Evolutionary conservation across 2,113 vertebrate genomes (phyloP), one percentile per base, ranked within the genome.

Genomic region (Menidia beryllina): DNA sequence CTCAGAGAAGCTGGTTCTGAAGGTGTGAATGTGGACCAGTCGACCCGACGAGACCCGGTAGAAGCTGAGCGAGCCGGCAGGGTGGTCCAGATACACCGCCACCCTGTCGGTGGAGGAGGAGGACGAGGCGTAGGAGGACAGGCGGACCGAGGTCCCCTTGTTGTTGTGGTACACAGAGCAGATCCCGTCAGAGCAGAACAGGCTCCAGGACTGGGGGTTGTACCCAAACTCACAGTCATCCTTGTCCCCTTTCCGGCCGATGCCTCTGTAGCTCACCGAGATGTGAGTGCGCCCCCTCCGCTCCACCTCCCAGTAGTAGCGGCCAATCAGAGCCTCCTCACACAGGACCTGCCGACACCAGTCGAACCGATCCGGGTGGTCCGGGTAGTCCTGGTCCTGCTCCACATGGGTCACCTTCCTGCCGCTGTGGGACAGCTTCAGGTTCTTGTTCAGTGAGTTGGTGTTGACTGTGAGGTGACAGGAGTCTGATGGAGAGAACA

Each of bases 1-100:
- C 13, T 60, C 15, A 13, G 39, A 45, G 39, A 60, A 60, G 2
- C n/a, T 10, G 21, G 57, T 27, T 5, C 10, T 60, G 23, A 60
- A 7, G 24, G 57, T 60, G 41, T 60, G 24, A 24, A 60, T 39
- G 25, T 60, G 57, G 57, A 60, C 14, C 1, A 39, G 57, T 20
- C 10, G n/a, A 7, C 4, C 12, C n/a, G 57, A 45, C 1, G 39
- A 45, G 36, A 25, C 41, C 30, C 58, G 45, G 58, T 47, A 60
- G 58, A 60, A 60, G 25, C 39, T 47, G 24, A 61, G 43, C 3
- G 25, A 30, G 5, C 58, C 58, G 2, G 41, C 23, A 15, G 58
- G 9, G 9, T 26, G 7, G 43, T 61, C 58, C 25, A 61, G 25
- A 34, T 61, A 61, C 43, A 61, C 58, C 1, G 41, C 58, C 7